Conservation (phyloP, 2,113 vertebrate genomes). For the Illadopsis cleaveri region DNA sequence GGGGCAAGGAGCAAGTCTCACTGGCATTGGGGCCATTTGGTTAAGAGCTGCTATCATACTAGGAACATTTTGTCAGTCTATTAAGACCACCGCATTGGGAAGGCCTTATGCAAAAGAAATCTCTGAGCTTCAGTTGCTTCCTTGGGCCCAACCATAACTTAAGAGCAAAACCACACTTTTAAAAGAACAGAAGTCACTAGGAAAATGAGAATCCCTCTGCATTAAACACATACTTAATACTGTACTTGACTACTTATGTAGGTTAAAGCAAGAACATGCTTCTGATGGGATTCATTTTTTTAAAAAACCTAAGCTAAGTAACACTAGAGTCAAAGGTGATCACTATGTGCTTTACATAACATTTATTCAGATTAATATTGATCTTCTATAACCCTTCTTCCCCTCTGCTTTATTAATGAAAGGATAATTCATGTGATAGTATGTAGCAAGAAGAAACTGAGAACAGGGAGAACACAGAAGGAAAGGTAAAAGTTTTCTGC, state of each 20-base stretch:
- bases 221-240: not conserved
- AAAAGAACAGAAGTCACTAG: not conserved
- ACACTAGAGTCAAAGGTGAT: not conserved
- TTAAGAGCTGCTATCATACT: not conserved
- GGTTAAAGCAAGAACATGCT: not conserved
- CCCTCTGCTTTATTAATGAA: not conserved
- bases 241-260: not conserved
- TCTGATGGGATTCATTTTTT: not conserved
- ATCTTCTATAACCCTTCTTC: not conserved
- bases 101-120: not conserved
- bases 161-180: not conserved
- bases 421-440: not conserved
- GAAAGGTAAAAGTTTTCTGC: not conserved
- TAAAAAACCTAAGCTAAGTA: not conserved
- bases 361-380: not conserved
- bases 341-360: not conserved
- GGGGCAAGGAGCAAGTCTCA: not conserved
- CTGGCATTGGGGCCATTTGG: not conserved
- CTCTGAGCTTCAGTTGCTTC: not conserved
- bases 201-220: not conserved
- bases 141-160: accelerated
- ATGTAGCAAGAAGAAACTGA: not conserved
- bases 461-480: not conserved
- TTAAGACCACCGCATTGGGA: not conserved
- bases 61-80: not conserved